Percentiles rank a stretch among this genome's conserved stretches.
Conservation (phyloP, 2,797 vertebrate species). For the Agapornis canus region DNA sequence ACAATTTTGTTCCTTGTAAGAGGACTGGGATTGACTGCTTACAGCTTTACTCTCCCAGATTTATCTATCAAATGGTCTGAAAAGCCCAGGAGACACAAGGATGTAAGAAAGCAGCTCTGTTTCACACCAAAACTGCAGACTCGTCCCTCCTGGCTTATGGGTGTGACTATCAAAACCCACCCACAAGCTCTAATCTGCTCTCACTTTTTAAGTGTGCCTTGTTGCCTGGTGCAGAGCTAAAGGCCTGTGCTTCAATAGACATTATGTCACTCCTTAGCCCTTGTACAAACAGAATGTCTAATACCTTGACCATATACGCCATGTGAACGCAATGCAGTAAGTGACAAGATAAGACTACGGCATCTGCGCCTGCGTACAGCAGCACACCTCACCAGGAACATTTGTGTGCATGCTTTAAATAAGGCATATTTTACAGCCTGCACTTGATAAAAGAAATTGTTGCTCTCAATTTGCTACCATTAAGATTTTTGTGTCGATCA, state of each 20-base stretch:
- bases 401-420: not conserved
- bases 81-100: not conserved
- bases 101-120: not conserved
- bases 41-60: not conserved
- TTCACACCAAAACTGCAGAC: not conserved
- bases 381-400: not conserved
- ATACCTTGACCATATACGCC: slow-evolving; percentile 47
- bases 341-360: slow-evolving; percentile 75
- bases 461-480: not conserved
- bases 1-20: not conserved
- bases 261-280: slow-evolving; percentile 77
- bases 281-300: slow-evolving; percentile 77
- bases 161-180: not conserved
- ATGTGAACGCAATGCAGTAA: not conserved
- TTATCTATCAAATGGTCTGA: slow-evolving; percentile 6
- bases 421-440: not conserved
- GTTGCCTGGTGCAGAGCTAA: slow-evolving; percentile 61
- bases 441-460: not conserved
- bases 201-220: slow-evolving; percentile 73
- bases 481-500: not conserved
- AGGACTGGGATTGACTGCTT: not conserved
- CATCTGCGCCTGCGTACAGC: not conserved
- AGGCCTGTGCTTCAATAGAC: slow-evolving; percentile 75
- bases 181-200: slow-evolving; percentile 63
- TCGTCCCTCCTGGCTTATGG: not conserved